These are phyloP conservation scores for Ptychobarbus kaznakovi DNA, from an alignment of 2,797 vertebrate species.

Conservation along the genomic window DNA sequence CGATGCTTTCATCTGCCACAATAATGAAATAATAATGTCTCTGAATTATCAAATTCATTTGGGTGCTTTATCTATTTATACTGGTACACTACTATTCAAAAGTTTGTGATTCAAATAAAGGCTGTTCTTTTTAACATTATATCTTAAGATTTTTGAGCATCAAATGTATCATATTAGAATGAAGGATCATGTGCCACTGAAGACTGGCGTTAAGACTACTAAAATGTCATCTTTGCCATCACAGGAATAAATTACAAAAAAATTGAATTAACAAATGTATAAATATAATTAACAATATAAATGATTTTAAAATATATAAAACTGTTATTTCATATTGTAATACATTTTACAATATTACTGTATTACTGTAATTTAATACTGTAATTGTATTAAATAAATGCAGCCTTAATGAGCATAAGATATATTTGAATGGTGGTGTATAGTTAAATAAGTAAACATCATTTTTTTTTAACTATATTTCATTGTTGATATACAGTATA, in stretches of 20 bases:
- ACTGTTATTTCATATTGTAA: too few relatives aligned
- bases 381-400: background rate
- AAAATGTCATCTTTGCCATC: too few relatives aligned
- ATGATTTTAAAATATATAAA: background rate
- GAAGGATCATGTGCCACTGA: background rate
- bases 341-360: background rate
- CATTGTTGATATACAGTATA: background rate
- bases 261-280: too few relatives aligned
- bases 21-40: background rate
- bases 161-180: background rate
- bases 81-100: background rate
- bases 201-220: too few relatives aligned
- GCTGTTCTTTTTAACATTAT: background rate
- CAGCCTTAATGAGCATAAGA: background rate
- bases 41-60: background rate
- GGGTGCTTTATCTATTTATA: background rate
- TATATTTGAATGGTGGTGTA: background rate
- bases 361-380: too few relatives aligned
- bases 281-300: background rate
- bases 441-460: background rate
- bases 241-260: background rate
- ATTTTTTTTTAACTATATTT: background rate
- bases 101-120: background rate
- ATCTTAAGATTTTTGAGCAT: background rate
- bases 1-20: background rate